These are phyloP conservation scores for Mungos mungo DNA, from an alignment of 2,113 vertebrate species.

Conservation along the genomic window DNA sequence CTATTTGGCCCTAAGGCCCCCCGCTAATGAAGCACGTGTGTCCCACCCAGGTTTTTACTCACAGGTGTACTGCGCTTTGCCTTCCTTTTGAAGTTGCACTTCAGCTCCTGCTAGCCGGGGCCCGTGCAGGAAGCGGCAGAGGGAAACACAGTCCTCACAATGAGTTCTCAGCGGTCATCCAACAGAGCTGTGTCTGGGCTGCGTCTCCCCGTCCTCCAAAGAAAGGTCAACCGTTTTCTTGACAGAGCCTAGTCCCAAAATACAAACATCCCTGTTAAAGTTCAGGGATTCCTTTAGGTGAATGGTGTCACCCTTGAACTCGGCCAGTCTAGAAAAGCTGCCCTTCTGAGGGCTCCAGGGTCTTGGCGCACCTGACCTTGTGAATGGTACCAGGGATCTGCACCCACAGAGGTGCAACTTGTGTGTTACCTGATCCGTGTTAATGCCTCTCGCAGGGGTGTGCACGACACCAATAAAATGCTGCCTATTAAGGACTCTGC, in stretches of 20 bases:
- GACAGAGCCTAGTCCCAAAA: no score
- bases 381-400: rapidly evolving
- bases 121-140: background rate
- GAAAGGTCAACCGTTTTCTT: background rate
- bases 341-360: background rate
- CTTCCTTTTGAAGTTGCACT: background rate
- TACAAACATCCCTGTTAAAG: rapidly evolving
- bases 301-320: background rate
- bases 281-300: rapidly evolving
- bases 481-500: rapidly evolving
- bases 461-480: background rate
- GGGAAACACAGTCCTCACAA: rapidly evolving
- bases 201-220: background rate
- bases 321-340: background rate
- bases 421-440: rapidly evolving
- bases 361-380: background rate
- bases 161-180: rapidly evolving
- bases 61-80: background rate
- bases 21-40: background rate
- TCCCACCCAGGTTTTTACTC: background rate
- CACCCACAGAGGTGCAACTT: background rate
- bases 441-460: background rate
- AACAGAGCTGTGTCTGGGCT: background rate
- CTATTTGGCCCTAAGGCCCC: background rate
- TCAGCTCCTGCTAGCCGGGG: background rate